phyloP scores from a whole-genome alignment of 2,888 invertebrate genomes.

The Linnaemya vulpina region DNA sequence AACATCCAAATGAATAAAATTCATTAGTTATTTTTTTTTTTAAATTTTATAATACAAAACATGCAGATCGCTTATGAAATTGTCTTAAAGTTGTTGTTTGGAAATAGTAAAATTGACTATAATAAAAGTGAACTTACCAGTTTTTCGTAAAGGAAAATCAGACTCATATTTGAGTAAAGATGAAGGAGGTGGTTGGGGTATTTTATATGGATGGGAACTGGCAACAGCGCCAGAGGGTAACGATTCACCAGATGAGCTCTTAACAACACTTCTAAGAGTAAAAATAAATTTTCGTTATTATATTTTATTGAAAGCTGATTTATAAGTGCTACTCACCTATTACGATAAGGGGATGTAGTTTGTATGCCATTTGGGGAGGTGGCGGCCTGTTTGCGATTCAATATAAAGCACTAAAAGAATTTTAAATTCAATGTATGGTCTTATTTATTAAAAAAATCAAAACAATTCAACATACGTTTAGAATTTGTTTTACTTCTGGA shows the following conservation, averaged over 20 bases:
- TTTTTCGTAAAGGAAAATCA: constrained; percentile 97
- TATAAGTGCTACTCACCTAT: constrained; percentile 86
- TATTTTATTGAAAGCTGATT: background rate
- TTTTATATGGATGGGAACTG: constrained; percentile 88
- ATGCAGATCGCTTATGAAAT: constrained; percentile 43
- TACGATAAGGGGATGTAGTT: constrained; percentile 89
- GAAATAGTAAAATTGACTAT: background rate
- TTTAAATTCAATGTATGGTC: background rate
- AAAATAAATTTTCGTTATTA: constrained; percentile 4
- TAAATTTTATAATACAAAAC: too few relatives aligned
- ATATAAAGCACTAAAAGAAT: constrained; percentile 87
- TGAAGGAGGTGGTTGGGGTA: constrained; percentile 86
- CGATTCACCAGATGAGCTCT: constrained; percentile 87
- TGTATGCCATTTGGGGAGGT: constrained; percentile 87
- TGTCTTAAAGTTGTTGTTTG: background rate
- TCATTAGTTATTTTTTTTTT: constrained; percentile 15
- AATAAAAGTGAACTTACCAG: constrained; percentile 86
- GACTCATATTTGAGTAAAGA: constrained; percentile 83
- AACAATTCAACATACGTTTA: constrained; percentile 87
- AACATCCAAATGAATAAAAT: constrained; percentile 55
- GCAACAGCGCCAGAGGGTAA: constrained; percentile 86
- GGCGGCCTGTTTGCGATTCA: constrained; percentile 91
- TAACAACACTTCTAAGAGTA: constrained; percentile 85
- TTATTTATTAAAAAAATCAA: background rate
- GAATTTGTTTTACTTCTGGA: constrained; percentile 96